Evolutionary conservation across 2,888 invertebrate genomes (phyloP), one percentile per base, ranked within the genome.

Genomic region (Tanypteryx hageni): DNA sequence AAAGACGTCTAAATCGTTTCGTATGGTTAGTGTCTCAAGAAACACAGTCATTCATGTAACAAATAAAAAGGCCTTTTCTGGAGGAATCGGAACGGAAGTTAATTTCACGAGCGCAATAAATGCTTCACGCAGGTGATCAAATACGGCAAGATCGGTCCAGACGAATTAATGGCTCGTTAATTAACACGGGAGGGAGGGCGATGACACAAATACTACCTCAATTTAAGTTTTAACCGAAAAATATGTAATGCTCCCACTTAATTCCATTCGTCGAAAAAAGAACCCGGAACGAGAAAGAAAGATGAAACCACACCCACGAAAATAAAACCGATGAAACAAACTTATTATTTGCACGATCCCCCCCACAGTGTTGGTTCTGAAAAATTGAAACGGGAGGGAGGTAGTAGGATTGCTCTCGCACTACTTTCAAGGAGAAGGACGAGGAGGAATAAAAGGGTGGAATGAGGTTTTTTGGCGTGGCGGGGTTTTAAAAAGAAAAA

Each of bases 391-490:
- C 22, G 76, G 76, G 76, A 13, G 22, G 76, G 44, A 3, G 44
- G 44, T 1, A 44, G 44, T 44, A 1, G 44, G 44, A 44, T 44
- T 44, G 44, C 44, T 44, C 44, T 44, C 22, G 76, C 22, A 76
- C 22, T 76, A 76, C 27, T 76, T 76, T 76, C 76, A 13, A 76
- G 76, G 27, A 76, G 76, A 27, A 76, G 76, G 76, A 76, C 76
- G 76, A 13, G 76, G 76, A 27, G 76, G 76, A 22, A 22, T 10
- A 11, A 22, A 22, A 68, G 9, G 27, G 22, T 13, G 76, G 76
- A n/a, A n/a, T n/a, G 27, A 22, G 22, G n/a, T 11, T 61, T 61
- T 18, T 76, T 76, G 13, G 22, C 76, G 22, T 76, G 22, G 44
- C 44, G 44, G 44, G 44, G 44, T 1, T 44, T 44, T 44, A 44